Base-by-base conservation (phyloP, 2,113 vertebrate species). In the Pelecanoides urinatrix region DNA sequence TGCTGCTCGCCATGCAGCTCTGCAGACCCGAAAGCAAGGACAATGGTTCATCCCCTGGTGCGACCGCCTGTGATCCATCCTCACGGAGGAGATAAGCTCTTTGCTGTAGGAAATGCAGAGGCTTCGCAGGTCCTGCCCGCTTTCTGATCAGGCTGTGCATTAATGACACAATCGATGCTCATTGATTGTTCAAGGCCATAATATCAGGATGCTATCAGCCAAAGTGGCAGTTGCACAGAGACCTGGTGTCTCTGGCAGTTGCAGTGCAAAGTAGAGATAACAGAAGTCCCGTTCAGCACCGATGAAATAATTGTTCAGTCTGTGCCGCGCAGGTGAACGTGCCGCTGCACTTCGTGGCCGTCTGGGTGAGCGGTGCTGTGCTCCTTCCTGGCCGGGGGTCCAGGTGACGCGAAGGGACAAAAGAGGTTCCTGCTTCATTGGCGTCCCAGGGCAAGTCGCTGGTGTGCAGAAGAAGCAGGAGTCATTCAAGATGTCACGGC, bases 281-380 rank as follows among this genome's bases (percentile, higher is more conserved):
- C 36, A 44, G 19, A 10, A 47, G 15, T 18, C 66, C 73, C 1
- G 5, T 29, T 78, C 66, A 5, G 44, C 26, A 0, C 38, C 9
- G 38, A 16, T 45, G 87, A 44, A 62, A 52, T 36, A 27, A 50
- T 12, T 11, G 12, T 16, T n/a, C 1, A 2, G 38, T 14, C 61
- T 34, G n/a, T 42, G 74, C 58, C 4, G 0, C 0, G 23, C 12
- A 0, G 20, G 67, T 15, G 53, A 34, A 68, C 6, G 10, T 73
- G 61, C 49, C 0, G 10, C 92, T 74, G 50, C 50, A 3, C 10
- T n/a, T 38, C 7, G 0, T 3, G 65, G 53, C 76, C 11, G 1
- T 6, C 53, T 7, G 38, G 58, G 44, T 4, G 36, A 30, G 36
- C 2, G 2, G 42, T 27, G 67, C 72, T 1, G 0, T 1, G 2